Evolutionary conservation across 2,797 vertebrate species (phyloP), one percentile per base, ranked within the genome.

Genomic region (Distichodus sexfasciatus): DNA sequence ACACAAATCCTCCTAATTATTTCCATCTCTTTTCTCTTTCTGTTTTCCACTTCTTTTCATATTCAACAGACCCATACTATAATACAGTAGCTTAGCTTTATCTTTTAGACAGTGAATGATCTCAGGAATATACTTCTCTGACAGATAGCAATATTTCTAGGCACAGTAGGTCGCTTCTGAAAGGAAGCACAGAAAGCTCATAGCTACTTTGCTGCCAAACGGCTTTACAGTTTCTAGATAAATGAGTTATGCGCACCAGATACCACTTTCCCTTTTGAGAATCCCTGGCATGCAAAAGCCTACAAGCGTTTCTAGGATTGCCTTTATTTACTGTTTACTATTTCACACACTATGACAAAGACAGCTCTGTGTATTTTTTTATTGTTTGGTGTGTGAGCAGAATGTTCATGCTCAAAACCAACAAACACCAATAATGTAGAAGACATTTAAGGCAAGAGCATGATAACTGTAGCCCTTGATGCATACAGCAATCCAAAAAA

Each of bases 311-410:
- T 9, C 2, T 55, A n/a, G 21, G 44, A 54, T 5, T 47, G 40
- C 10, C 21, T 54, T 70, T 47, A 24, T 43, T 19, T 41, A 47
- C 40, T 29, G 21, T 50, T 12, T n/a, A n/a, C n/a, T n/a, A 40
- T 50, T 26, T 62, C 47, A 54, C 48, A 35, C 58, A 54, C 36
- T 55, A 21, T 40, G 14, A 6, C 63, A 71, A 62, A 40, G 28
- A 64, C 60, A 29, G 40, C 26, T n/a, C n/a, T n/a, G n/a, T n/a
- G n/a, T n/a, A n/a, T n/a, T n/a, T n/a, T n/a, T n/a, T n/a, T n/a
- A n/a, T n/a, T n/a, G n/a, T n/a, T n/a, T n/a, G n/a, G n/a, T n/a
- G n/a, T n/a, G n/a, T n/a, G n/a, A n/a, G n/a, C n/a, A n/a, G n/a
- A n/a, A n/a, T n/a, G n/a, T n/a, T n/a, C n/a, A n/a, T n/a, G n/a